Evolutionary conservation across 1,140 invertebrate species (phyloP).

Genomic region (Euura lappo): DNA sequence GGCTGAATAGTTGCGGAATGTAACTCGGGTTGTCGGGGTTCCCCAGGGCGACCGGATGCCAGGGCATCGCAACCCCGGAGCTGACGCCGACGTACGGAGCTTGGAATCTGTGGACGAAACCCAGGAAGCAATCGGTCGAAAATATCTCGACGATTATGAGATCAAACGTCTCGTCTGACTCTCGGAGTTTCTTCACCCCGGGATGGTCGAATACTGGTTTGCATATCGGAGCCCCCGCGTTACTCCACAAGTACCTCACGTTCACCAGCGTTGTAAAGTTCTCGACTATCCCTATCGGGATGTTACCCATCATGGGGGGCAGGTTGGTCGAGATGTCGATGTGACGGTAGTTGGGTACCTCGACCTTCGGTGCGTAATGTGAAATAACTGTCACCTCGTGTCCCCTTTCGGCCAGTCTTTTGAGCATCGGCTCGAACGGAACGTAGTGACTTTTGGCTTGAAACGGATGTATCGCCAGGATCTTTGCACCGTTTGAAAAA

Average conservation of each 20-base stretch:
- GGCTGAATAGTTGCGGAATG: conserved; percentile 36
- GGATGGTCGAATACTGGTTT: conserved; percentile 22
- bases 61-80: conserved; percentile 43
- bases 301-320: conserved; percentile 44
- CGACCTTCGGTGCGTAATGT: conserved; percentile 27
- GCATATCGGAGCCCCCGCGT: conserved; percentile 39
- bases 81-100: conserved; percentile 35
- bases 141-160: conserved; percentile 38
- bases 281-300: conserved; percentile 35
- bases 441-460: conserved; percentile 44
- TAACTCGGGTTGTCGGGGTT: conserved; percentile 37
- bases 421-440: conserved; percentile 40
- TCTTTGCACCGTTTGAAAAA: conserved; percentile 14
- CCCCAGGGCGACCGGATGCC: conserved; percentile 31
- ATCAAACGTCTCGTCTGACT: conserved; percentile 39
- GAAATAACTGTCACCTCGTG: conserved; percentile 42
- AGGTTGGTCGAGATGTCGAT: conserved; percentile 42
- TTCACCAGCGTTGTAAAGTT: conserved; percentile 33
- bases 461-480: conserved; percentile 42
- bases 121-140: conserved; percentile 41
- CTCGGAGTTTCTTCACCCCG: conserved; percentile 30
- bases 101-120: conserved; percentile 49
- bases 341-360: conserved; percentile 48
- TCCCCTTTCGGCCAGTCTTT: conserved; percentile 37
- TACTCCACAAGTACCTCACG: conserved; percentile 40